Base-by-base conservation (phyloP, 1,140 invertebrate genomes). In the Drosophila novamexicana region DNA sequence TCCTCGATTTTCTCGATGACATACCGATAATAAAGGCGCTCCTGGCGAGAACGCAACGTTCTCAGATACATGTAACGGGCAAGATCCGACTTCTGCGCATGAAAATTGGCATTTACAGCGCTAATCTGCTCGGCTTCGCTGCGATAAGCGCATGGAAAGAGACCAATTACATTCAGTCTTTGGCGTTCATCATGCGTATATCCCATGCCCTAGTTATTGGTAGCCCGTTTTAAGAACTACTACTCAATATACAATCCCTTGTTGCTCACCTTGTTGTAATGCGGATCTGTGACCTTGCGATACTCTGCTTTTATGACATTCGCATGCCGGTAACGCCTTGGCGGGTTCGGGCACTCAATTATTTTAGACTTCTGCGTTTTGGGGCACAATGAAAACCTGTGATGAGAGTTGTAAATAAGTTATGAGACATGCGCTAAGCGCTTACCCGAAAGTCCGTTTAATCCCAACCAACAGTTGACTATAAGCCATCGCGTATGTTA, bases 1-100 rank as follows among this genome's bases (percentile, higher is more conserved):
- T 96, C 94, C 42, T 98, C 96, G 3, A 99, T 96, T 88, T 99
- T 96, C 63, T 98, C 96, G 14, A 94, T 94, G 1, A 99, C 93
- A 52, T 99, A 95, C n/a, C 97, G 95, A 92, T 97, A 99, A 92
- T 99, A 99, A 0, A 99, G 93, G 62, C 96, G 95, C 92, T 99
- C 97, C 92, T 99, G 98, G 66, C 97, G 95, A 85, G 98, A 96
- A 85, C 97, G 93, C 52, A 98, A 85, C 50, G 94, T 94, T 76
- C 95, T 95, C 22, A 97, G 93, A 76, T 97, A 97, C 67, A 97
- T 96, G 88, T 97, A 98, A 91, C 96, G 96, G 66, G 96, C 96
- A 18, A 98, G 94, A 34, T 96, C 95, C 45, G 97, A 95, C 9
- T 95, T 93, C 61, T 97, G 96, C 34, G 96, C 93, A 9, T 96